phyloP scores from a whole-genome alignment of 1,140 invertebrate species.

The Neuroterus valhalla region DNA sequence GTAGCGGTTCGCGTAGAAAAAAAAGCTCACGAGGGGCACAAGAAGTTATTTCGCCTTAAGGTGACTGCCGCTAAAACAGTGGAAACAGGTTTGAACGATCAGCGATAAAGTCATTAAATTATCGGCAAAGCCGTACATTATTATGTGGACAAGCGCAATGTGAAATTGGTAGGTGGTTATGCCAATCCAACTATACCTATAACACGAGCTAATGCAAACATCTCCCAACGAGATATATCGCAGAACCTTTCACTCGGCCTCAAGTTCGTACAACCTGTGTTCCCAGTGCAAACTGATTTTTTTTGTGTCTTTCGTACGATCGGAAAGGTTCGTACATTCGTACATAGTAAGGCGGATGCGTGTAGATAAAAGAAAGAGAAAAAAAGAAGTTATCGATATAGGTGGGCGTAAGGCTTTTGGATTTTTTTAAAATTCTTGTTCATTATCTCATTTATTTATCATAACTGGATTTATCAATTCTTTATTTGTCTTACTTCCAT shows the following conservation, averaged over 20 bases:
- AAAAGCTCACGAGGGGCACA: slow-evolving; percentile 38
- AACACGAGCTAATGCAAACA: slow-evolving; percentile 56
- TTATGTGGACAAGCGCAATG: slow-evolving; percentile 48
- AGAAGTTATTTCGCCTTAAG: slow-evolving; percentile 32
- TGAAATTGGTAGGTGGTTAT: slow-evolving; percentile 51
- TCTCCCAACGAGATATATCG: slow-evolving; percentile 51
- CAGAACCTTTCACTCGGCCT: slow-evolving; percentile 52
- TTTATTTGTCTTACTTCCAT: slow-evolving; percentile 35
- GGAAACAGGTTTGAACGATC: slow-evolving; percentile 54
- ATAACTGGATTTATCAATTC: slow-evolving; percentile 21
- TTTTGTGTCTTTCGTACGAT: slow-evolving; percentile 26
- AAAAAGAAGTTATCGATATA: neutral
- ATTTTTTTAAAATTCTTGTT: neutral
- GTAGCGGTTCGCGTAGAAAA: slow-evolving; percentile 38
- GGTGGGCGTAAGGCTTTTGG: slow-evolving; percentile 50
- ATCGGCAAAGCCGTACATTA: slow-evolving; percentile 52
- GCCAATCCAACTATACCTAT: slow-evolving; percentile 37
- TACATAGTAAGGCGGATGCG: slow-evolving; percentile 1
- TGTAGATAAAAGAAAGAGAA: neutral
- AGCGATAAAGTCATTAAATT: slow-evolving; percentile 62
- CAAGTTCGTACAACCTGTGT: slow-evolving; percentile 40
- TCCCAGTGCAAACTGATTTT: slow-evolving; percentile 17
- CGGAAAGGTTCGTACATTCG: slow-evolving; percentile 15
- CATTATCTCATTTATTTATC: slow-evolving; percentile 9
- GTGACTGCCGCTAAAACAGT: slow-evolving; percentile 35